Base-by-base conservation (phyloP, 2,113 vertebrate species). In the Lasiurus borealis region DNA sequence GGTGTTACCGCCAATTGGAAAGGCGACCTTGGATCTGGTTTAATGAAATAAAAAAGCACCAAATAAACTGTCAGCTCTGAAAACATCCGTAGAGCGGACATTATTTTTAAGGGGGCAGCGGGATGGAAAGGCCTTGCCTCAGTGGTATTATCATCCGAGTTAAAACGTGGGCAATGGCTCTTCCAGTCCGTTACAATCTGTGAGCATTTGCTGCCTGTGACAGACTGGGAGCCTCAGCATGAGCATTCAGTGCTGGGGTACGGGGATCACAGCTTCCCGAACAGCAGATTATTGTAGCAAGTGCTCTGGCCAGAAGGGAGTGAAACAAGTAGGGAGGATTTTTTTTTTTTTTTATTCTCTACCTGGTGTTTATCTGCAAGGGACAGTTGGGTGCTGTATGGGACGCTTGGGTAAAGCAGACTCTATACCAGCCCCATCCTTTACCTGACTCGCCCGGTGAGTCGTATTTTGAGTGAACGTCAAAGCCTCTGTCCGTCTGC, bases 251-350 rank as follows among this genome's bases (percentile, higher is more conserved):
- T 91, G 90, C 93, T 66, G 62, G 64, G 76, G 72, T 46, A 10
- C 3, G 46, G 46, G 46, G 76, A 82, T n/a, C 89, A 73, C 94
- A 95, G 96, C 91, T 95, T 66, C 87, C 76, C 48, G 77, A 93
- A 97, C 90, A 93, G 87, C 93, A 93, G 96, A 93, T 96, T 93
- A 94, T 81, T 94, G 94, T 85, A 95, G 91, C 76, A 95, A 94
- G 57, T 87, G 91, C 93, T 91, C 93, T 86, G 71, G 81, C 91
- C 62, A 82, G 82, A 93, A 96, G 85, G 62, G 93, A 95, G 72
- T 73, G 40, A 87, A 93, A 85, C 66, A 73, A 25, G 78, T 40
- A 48, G 44, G 36, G 50, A 69, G 36, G 59, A 48, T 15, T 5
- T 2, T 64, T 73, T 84, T 46, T 80, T 31, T 25, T 85, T 50